Conservation (phyloP, 2,797 vertebrate species). For the Acanthis flammea region DNA sequence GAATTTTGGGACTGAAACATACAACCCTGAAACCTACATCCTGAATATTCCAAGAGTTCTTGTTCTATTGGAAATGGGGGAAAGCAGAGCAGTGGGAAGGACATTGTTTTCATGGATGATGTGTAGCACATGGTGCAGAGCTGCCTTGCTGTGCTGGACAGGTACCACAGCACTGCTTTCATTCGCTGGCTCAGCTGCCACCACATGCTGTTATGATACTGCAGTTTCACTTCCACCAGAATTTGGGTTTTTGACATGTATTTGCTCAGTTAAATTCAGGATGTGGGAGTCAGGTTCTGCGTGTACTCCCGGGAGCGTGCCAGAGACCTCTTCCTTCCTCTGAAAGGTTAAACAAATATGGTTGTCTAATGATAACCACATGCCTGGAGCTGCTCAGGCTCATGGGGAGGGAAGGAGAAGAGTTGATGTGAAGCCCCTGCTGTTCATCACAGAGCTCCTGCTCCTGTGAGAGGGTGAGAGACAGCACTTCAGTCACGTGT, state of each 20-base stretch:
- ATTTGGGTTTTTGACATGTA: neutral
- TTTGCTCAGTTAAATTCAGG: conserved; percentile 18
- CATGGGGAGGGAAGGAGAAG: neutral
- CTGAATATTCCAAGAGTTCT: neutral
- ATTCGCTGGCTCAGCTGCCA: neutral
- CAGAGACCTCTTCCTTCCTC: conserved; percentile 57
- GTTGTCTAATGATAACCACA: conserved; percentile 7
- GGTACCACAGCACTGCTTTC: fast-evolving
- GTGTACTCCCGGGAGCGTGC: neutral
- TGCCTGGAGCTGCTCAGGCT: neutral
- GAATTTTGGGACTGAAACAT: neutral
- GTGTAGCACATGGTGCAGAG: neutral
- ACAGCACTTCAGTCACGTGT: neutral
- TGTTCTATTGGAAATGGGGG: neutral
- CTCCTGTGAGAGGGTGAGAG: neutral
- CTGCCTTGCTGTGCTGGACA: neutral
- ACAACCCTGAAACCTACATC: neutral
- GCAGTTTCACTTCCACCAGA: neutral
- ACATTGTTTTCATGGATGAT: neutral
- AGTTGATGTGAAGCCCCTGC: neutral
- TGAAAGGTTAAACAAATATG: conserved; percentile 54
- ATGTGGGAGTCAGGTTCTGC: conserved; percentile 35
- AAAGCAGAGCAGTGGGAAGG: neutral
- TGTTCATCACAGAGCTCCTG: neutral
- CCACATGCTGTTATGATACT: neutral